Evolutionary conservation across 92 coral and sea anemone genomes (phyloP).

Genomic region (Pocillopora meandrina): DNA sequence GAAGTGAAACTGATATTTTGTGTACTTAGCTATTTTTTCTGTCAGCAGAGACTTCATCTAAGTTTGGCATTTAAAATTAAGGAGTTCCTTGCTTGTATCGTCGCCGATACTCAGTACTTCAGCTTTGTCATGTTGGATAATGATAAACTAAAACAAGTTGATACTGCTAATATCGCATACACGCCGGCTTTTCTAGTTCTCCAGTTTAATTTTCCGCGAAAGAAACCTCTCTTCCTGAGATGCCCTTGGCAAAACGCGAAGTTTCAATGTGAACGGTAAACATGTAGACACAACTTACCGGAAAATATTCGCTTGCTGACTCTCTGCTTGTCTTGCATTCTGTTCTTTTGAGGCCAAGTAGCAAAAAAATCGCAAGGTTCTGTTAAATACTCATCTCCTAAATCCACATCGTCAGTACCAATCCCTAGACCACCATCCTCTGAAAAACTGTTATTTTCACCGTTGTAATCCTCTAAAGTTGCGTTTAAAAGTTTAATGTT

Average conservation of each 20-base stretch:
- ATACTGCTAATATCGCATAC: too few relatives aligned
- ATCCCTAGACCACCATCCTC: constrained; percentile 46
- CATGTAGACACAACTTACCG: constrained; percentile 44
- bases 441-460: constrained; percentile 63
- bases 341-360: constrained; percentile 70
- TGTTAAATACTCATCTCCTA: constrained; percentile 10
- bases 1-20: not conserved
- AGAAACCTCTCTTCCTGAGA: not conserved
- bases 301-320: constrained; percentile 52
- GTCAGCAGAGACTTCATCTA: not conserved
- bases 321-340: constrained; percentile 18
- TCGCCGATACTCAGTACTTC: not conserved
- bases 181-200: not conserved
- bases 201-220: not conserved
- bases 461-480: constrained; percentile 68
- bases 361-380: constrained; percentile 42
- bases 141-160: too few relatives aligned
- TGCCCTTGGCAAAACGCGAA: constrained; percentile 2
- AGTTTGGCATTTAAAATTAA: not conserved
- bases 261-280: not conserved
- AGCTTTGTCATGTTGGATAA: not conserved
- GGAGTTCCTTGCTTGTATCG: not conserved
- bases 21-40: not conserved
- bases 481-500: constrained; percentile 75
- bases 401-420: constrained; percentile 20